phyloP scores from a whole-genome alignment of 2,888 invertebrate genomes.

The Suillia variegata region DNA sequence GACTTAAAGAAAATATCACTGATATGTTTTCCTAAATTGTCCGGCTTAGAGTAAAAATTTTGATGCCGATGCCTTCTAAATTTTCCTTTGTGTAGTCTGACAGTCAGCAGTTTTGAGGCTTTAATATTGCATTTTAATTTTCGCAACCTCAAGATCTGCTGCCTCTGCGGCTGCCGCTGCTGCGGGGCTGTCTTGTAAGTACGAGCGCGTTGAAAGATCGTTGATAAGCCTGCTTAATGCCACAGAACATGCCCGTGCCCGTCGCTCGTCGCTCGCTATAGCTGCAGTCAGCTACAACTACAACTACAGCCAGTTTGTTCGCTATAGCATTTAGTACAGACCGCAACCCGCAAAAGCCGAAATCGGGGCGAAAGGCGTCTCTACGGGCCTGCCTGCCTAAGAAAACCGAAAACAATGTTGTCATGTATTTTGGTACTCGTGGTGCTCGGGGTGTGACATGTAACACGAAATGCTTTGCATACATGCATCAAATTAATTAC shows the following conservation, averaged over 20 bases:
- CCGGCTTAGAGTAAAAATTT: no score
- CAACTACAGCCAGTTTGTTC: no score
- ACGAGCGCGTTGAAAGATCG: background rate
- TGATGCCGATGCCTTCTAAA: no score
- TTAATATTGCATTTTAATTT: slow-evolving; percentile 1
- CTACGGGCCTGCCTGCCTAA: no score
- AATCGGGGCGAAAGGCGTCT: no score
- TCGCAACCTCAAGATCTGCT: background rate
- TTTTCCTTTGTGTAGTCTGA: background rate
- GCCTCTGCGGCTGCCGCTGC: no score
- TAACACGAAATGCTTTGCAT: slow-evolving; percentile 59
- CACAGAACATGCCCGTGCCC: background rate
- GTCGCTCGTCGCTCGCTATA: background rate
- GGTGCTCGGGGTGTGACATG: slow-evolving; percentile 35
- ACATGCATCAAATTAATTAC: slow-evolving; percentile 63
- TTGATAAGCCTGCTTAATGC: background rate
- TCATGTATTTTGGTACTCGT: background rate
- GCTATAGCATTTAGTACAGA: background rate
- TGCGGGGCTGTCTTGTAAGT: background rate
- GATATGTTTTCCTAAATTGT: no score
- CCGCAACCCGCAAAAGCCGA: background rate
- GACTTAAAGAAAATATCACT: no score
- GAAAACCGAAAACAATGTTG: background rate
- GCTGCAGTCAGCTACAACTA: background rate
- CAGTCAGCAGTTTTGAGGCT: background rate